phyloP scores from a whole-genome alignment of 2,113 vertebrate genomes.

The Tursiops truncatus region DNA sequence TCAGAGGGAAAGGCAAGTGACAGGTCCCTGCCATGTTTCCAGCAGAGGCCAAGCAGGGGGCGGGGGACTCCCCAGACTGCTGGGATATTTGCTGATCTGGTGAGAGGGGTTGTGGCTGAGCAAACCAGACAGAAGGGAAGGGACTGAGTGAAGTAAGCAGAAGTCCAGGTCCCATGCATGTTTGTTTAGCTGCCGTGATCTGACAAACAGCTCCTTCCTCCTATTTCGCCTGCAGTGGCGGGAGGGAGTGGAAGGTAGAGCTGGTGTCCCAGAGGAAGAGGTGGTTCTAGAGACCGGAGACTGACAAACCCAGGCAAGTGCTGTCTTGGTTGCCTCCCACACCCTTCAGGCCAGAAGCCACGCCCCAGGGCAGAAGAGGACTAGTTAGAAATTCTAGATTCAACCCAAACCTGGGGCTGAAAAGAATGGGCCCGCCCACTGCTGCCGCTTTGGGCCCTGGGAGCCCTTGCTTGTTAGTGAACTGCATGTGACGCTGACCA shows the following conservation, averaged over 20 bases:
- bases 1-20: not conserved
- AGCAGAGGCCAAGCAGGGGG: not conserved
- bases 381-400: not conserved
- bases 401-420: not conserved
- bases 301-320: not conserved
- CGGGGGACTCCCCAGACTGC: not conserved
- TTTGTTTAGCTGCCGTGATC: not conserved
- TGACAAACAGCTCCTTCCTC: not conserved
- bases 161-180: not conserved
- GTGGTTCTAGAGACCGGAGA: not conserved
- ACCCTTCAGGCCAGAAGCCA: not conserved
- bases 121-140: not conserved
- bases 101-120: not conserved
- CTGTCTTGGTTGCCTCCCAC: not conserved
- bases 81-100: not conserved
- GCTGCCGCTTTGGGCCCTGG: not conserved
- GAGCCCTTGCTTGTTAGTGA: not conserved
- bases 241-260: not conserved
- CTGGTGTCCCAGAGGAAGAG: not conserved
- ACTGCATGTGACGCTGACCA: not conserved
- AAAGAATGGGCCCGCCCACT: not conserved
- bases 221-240: not conserved
- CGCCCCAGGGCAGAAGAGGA: not conserved
- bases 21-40: not conserved
- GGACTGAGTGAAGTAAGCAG: not conserved